A percentile compares a stretch with the other conserved stretches of the same genome.
Evolutionary conservation across 2,888 invertebrate genomes (phyloP).

Genomic region (Caenorhabditis auriculariae): DNA sequence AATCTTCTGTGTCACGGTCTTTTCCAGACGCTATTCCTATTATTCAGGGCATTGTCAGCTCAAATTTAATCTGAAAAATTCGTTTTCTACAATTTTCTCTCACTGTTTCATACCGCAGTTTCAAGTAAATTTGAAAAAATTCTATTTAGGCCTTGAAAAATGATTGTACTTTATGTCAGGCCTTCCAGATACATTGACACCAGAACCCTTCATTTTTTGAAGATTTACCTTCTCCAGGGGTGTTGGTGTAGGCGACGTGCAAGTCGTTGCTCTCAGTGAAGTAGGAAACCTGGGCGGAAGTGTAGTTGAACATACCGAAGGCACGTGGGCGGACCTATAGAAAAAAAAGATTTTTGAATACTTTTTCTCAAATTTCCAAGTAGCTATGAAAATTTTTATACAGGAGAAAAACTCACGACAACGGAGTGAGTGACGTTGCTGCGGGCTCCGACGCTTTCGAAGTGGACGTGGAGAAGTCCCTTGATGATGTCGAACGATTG

Average conservation of each 20-base stretch:
- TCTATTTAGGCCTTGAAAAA: too few relatives aligned
- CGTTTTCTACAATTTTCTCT: too few relatives aligned
- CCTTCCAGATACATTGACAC: background rate
- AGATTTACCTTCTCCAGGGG: conserved; percentile 93
- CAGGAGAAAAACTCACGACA: conserved; percentile 72
- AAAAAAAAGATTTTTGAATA: background rate
- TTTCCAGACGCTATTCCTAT: too few relatives aligned
- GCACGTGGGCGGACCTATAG: conserved; percentile 74
- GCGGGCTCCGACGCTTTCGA: conserved; percentile 85
- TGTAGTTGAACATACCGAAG: conserved; percentile 93
- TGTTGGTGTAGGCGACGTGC: conserved; percentile 74
- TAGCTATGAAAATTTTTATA: too few relatives aligned
- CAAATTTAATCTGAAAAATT: too few relatives aligned
- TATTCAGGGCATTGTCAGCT: too few relatives aligned
- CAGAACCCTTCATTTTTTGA: background rate
- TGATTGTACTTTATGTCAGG: too few relatives aligned
- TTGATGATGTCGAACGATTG: conserved; percentile 82
- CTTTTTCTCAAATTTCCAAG: background rate
- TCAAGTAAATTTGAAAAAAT: too few relatives aligned
- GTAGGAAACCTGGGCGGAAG: conserved; percentile 80
- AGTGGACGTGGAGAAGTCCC: conserved; percentile 54
- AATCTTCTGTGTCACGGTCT: too few relatives aligned
- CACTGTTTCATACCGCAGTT: too few relatives aligned
- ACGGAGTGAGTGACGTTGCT: conserved; percentile 91
- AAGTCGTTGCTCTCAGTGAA: conserved; percentile 74